Conservation (phyloP, 2,113 vertebrate genomes). For the Oophaga pumilio region DNA sequence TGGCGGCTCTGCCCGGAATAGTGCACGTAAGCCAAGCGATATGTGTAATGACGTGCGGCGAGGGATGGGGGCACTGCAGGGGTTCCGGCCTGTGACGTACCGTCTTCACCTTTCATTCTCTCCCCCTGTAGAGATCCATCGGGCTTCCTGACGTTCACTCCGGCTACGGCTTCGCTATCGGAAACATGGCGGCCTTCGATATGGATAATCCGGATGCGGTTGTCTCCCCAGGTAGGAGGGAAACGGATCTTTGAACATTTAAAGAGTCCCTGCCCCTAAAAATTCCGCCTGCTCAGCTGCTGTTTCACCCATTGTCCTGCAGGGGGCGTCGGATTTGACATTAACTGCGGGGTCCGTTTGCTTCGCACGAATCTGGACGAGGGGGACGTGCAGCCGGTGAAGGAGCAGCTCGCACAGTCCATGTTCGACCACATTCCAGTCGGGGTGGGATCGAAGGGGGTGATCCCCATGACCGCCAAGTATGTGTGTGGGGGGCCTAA, state of each 20-base stretch:
- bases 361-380: constrained; percentile 95
- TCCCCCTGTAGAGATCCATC: constrained; percentile 82
- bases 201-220: constrained; percentile 89
- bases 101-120: neutral
- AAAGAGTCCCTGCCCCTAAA: neutral
- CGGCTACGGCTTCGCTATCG: constrained; percentile 96
- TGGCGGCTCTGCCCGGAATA: constrained; percentile 94
- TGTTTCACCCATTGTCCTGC: neutral
- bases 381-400: constrained; percentile 93
- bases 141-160: constrained; percentile 97
- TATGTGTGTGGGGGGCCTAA: constrained; percentile 67
- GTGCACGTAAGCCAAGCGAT: constrained; percentile 77
- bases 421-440: constrained; percentile 98
- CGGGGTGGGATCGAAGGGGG: constrained; percentile 94
- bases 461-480: constrained; percentile 98
- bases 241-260: neutral
- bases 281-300: neutral
- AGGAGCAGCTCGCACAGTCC: constrained; percentile 94
- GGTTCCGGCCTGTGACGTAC: neutral
- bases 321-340: constrained; percentile 98
- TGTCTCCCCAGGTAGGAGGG: constrained; percentile 88
- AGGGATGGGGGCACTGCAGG: neutral
- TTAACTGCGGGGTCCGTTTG: constrained; percentile 95
- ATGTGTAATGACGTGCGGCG: too few species aligned
- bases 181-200: constrained; percentile 98